Evolutionary conservation across 2,113 vertebrate species (phyloP).

Genomic region (Mesocricetus auratus): DNA sequence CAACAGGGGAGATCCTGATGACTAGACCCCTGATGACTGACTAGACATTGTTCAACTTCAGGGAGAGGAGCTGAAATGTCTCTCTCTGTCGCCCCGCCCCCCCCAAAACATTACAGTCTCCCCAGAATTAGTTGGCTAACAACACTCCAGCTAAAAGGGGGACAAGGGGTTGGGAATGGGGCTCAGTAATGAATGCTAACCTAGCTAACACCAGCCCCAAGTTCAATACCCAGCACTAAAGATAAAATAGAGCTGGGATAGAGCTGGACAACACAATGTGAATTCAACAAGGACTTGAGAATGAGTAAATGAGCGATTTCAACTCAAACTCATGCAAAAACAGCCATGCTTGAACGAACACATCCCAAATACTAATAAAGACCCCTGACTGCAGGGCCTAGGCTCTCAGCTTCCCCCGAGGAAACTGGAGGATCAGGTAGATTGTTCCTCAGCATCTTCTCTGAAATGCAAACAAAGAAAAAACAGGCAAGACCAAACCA

Average conservation of each 20-base stretch:
- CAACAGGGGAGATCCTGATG: neutral
- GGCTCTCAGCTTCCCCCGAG: neutral
- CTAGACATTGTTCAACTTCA: neutral
- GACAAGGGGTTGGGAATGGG: neutral
- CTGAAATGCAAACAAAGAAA: conserved; percentile 25
- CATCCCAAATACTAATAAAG: neutral
- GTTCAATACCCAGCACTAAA: neutral
- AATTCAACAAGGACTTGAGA: neutral
- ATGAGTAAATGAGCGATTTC: neutral
- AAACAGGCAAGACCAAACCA: neutral
- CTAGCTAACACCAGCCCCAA: neutral
- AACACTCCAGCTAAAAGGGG: neutral
- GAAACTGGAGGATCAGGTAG: neutral
- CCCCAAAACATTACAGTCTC: neutral
- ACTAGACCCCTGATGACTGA: neutral
- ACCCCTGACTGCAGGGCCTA: neutral
- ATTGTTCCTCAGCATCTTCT: neutral
- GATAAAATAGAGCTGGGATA: neutral
- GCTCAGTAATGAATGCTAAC: neutral
- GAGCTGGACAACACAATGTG: neutral
- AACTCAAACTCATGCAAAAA: neutral
- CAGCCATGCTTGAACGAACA: accelerated
- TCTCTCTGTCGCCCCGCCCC: neutral
- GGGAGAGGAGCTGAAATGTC: neutral
- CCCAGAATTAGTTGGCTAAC: neutral